Base-by-base conservation (phyloP, 2,888 invertebrate species). In the Galerucella nymphaeae region DNA sequence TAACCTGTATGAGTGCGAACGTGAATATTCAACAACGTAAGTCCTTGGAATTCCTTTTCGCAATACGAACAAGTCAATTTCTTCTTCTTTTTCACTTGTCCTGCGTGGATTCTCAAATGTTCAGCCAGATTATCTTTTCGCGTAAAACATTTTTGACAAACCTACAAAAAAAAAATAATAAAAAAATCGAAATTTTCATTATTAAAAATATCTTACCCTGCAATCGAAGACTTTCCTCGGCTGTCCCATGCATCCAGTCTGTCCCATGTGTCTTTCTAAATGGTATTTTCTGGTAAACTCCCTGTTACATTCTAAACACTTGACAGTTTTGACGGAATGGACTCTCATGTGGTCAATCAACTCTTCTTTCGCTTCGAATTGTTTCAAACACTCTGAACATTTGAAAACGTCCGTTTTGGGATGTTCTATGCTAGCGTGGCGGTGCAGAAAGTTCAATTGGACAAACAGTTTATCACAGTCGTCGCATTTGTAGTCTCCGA, bases 271-370 rank as follows among this genome's bases (percentile, higher is more conserved):
- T 18, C 93, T 87, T 75, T 92, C 87, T 57, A 95, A 89, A 86
- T 95, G 94, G 79, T 94, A 93, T 74, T 91, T 92, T 71, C 95
- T 88, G 1, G 92, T 93, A 85, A 95, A 95, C 75, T 90, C 90
- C 79, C 91, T 91, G 41, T 90, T 88, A 82, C 95, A 95, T 70
- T 90, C 88, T 45, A 89, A 88, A 84, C 95, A 95, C 38, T 89
- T 88, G 80, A 89, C 92, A 0, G 89, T 89, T 78, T 90, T 90
- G 48, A 90, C 86, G 62, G 91, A 93, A 80, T 92, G 91, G 50
- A 91, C 90, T 74, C 90, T 89, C 80, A 92, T 89, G 83, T 96
- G 96, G 57, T 91, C 88, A 30, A 90, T 87, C 42, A 95, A 85
- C 3, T 89, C 87, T 16, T 89, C 88, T 75, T 90, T 89, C 73